Evolutionary conservation across 2,888 invertebrate species (phyloP), one percentile per base, ranked within the genome.

Genomic region (Polymixis lichenea): DNA sequence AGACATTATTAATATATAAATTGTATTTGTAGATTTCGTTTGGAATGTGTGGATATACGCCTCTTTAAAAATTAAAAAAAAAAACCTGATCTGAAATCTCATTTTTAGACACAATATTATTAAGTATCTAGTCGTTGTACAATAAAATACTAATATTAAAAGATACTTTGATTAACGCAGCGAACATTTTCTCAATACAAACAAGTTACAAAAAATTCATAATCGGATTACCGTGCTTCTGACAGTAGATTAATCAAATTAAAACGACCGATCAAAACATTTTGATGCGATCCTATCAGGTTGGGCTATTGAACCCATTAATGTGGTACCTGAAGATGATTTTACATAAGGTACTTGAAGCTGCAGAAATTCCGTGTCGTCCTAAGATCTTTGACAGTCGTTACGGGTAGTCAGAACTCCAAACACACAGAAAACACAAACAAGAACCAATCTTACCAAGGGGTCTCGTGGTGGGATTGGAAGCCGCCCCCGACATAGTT

Each of bases 181-280:
- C 43, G 7, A 65, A 74, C 68, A 43, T 60, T 68, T 72, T 65
- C 71, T 61, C 11, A 70, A 60, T 53, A 77, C 46, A 51, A 67
- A 51, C 49, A 51, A 64, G 49, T 13, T 51, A 83, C 70, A 86
- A 25, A 75, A 67, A 68, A 67, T 46, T 38, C 9, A 56, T 86
- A 84, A 84, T 86, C 86, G 84, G 84, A 79, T 84, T 86, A 80
- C 25, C 17, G 13, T 13, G 65, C 67, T 75, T 66, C 72, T 75
- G 79, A 83, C 80, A 84, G 72, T 17, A 73, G 70, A 84, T 84
- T 86, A 76, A 84, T 86, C 80, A 83, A 79, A 79, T 86, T 71
- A 86, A 83, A 78, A 75, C 32, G 60, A 65, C 38, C 67, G 78
- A 79, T 84, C 84, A 86, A 83, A 86, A 78, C 72, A 83, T 83